phyloP scores from a whole-genome alignment of 2,797 vertebrate genomes.

The Smutsia gigantea region DNA sequence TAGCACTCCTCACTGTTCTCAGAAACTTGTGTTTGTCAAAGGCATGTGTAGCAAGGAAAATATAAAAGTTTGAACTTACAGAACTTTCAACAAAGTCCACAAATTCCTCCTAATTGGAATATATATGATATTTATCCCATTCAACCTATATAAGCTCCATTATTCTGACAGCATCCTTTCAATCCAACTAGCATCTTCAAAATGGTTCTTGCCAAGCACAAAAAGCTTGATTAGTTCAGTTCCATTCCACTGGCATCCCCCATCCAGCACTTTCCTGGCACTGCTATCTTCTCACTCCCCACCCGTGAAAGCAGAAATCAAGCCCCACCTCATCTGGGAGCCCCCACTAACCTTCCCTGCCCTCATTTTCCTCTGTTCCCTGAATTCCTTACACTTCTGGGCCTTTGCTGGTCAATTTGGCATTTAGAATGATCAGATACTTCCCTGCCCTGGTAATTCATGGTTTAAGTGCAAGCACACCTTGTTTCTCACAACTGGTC shows the following conservation, averaged over 20 bases:
- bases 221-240: background rate
- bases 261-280: background rate
- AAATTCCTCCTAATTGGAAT: background rate
- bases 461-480: background rate
- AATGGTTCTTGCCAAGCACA: background rate
- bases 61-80: background rate
- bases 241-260: fast-evolving
- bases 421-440: background rate
- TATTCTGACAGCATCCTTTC: background rate
- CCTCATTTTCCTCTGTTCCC: background rate
- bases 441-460: background rate
- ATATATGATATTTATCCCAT: background rate
- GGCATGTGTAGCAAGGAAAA: background rate
- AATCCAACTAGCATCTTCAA: background rate
- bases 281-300: background rate
- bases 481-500: background rate
- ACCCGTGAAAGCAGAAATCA: background rate
- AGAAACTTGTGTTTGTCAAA: background rate
- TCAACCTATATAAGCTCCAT: background rate
- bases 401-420: background rate
- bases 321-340: background rate
- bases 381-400: background rate
- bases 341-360: background rate
- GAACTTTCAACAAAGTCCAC: background rate
- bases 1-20: background rate